Conservation (phyloP, 2,113 vertebrate genomes). For the Coryphaenoides rupestris region DNA sequence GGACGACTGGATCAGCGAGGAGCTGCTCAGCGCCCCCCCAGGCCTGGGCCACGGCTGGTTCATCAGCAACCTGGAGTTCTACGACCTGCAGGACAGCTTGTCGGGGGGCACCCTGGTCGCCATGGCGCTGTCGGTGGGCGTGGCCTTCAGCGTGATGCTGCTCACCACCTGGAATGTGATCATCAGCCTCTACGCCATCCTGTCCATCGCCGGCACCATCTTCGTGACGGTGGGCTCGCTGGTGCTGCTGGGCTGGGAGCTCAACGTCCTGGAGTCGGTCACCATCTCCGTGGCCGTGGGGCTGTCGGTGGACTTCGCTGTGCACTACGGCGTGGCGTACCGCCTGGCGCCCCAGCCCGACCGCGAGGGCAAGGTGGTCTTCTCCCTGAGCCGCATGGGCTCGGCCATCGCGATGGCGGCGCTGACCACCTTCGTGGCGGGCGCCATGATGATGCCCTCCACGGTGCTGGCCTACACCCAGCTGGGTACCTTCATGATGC, state of each 20-base stretch:
- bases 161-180: conserved; percentile 96
- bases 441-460: conserved; percentile 99
- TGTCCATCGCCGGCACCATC: conserved; percentile 96
- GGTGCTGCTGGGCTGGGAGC: conserved; percentile 95
- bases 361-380: conserved; percentile 91
- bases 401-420: conserved; percentile 98
- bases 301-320: conserved; percentile 93
- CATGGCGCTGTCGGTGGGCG: conserved; percentile 92
- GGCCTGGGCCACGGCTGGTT: conserved; percentile 93
- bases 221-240: conserved; percentile 95
- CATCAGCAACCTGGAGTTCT: conserved; percentile 95
- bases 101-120: conserved; percentile 91
- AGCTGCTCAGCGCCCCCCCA: conserved; percentile 83
- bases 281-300: conserved; percentile 97
- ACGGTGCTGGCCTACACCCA: conserved; percentile 94
- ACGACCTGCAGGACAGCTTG: conserved; percentile 94
- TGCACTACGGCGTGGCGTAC: conserved; percentile 96
- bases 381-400: conserved; percentile 96
- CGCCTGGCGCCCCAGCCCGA: conserved; percentile 88
- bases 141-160: conserved; percentile 96
- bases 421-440: conserved; percentile 93
- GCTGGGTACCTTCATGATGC: conserved; percentile 97
- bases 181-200: conserved; percentile 95
- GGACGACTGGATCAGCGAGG: conserved; percentile 85
- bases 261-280: conserved; percentile 94